Percentiles rank a stretch among this genome's conserved stretches.
Conservation (phyloP, 2,888 invertebrate genomes). For the Phorcus lineatus region DNA sequence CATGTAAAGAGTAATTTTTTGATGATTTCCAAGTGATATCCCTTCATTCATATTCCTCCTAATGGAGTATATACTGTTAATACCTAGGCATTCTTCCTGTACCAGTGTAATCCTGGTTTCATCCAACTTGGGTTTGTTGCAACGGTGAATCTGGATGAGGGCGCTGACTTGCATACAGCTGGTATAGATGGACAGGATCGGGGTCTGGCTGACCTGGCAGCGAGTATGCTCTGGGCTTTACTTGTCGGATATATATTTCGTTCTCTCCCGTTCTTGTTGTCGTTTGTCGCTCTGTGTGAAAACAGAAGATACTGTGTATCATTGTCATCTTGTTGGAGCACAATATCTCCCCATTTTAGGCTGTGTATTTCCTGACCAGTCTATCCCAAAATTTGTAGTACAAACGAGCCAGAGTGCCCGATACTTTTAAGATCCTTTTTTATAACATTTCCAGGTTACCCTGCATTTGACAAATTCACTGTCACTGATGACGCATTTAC, state of each 20-base stretch:
- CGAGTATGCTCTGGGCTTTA: conserved; percentile 46
- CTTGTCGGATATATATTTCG: too few species aligned
- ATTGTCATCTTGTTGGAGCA: conserved; percentile 47
- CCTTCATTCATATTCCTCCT: too few species aligned
- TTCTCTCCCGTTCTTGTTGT: too few species aligned
- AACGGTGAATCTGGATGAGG: conserved; percentile 59
- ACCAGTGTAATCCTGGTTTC: too few species aligned
- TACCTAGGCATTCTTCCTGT: too few species aligned
- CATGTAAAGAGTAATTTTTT: too few species aligned
- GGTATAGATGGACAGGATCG: conserved; percentile 62
- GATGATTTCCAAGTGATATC: too few species aligned
- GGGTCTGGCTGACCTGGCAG: conserved; percentile 51
- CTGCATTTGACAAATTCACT: conserved; percentile 57
- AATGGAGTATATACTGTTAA: too few species aligned
- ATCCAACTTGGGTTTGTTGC: conserved; percentile 17
- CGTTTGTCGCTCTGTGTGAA: too few species aligned
- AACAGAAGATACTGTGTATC: conserved; percentile 55
- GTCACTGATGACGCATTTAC: conserved; percentile 59
- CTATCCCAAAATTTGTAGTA: conserved; percentile 59
- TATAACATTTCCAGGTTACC: conserved; percentile 58
- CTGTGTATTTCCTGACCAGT: conserved; percentile 67
- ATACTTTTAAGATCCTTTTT: conserved; percentile 54
- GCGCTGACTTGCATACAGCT: conserved; percentile 60
- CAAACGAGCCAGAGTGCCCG: conserved; percentile 62
- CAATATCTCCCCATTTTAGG: conserved; percentile 66